A percentile compares a stretch with the other conserved stretches of the same genome.
These are phyloP conservation scores for Drosophila paranaensis DNA, from an alignment of 2,888 invertebrate genomes.

Conservation along the genomic window DNA sequence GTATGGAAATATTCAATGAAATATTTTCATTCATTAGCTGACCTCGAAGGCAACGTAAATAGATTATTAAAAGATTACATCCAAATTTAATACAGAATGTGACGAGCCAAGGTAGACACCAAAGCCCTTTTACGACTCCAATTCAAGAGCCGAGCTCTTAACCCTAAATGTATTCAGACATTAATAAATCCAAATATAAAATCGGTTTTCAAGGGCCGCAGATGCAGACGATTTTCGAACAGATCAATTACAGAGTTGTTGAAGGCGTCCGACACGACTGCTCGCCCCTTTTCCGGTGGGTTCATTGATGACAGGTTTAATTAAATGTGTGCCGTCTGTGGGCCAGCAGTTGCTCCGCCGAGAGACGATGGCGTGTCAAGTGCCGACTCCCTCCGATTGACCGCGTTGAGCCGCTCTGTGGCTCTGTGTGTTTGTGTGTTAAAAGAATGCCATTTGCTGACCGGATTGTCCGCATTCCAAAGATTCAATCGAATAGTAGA, in stretches of 20 bases:
- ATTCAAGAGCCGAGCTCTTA: background rate
- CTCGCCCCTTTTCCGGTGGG: constrained; percentile 18
- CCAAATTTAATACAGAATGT: background rate
- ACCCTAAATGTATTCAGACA: background rate
- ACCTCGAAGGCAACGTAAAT: background rate
- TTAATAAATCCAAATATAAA: background rate
- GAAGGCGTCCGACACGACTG: constrained; percentile 10
- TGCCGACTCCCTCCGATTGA: constrained; percentile 64
- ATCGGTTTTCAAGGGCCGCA: background rate
- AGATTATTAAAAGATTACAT: background rate
- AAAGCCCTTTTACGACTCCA: background rate
- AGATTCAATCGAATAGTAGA: constrained; percentile 74
- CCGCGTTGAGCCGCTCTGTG: constrained; percentile 63
- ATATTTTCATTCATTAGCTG: background rate
- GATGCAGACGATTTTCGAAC: constrained; percentile 16
- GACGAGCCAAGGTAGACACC: background rate
- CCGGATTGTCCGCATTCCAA: constrained; percentile 83
- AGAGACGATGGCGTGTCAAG: constrained; percentile 54
- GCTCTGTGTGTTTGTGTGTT: constrained; percentile 61
- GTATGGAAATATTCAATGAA: no score
- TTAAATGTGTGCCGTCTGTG: constrained; percentile 44
- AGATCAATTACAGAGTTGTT: constrained; percentile 26
- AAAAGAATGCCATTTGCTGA: constrained; percentile 81
- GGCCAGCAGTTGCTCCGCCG: constrained; percentile 5
- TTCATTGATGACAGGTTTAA: constrained; percentile 45